Conservation (phyloP, 2,888 invertebrate genomes). For the Drosophila fungiperda region DNA sequence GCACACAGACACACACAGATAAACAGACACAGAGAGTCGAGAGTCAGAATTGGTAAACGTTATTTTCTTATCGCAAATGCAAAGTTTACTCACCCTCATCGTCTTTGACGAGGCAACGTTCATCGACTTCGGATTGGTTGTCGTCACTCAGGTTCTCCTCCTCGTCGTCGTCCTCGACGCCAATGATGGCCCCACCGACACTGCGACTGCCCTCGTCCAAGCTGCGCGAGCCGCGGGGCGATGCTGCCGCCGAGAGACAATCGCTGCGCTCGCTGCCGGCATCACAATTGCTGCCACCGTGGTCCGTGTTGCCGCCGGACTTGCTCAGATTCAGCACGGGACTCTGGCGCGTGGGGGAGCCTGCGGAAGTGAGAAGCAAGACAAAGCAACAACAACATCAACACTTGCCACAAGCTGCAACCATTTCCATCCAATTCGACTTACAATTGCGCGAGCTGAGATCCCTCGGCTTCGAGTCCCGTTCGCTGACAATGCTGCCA, state of each 20-base stretch:
- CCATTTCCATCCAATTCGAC: slow-evolving; percentile 16
- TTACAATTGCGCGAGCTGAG: slow-evolving; percentile 95
- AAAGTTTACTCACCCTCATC: slow-evolving; percentile 86
- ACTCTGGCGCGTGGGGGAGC: slow-evolving; percentile 95
- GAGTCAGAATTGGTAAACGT: slow-evolving; percentile 22
- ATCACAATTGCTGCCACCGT: slow-evolving; percentile 89
- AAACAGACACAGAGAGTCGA: slow-evolving; percentile 20
- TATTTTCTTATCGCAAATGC: slow-evolving; percentile 44
- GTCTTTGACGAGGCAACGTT: slow-evolving; percentile 84
- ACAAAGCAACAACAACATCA: slow-evolving; percentile 1
- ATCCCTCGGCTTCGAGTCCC: slow-evolving; percentile 93
- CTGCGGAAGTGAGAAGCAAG: slow-evolving; percentile 62
- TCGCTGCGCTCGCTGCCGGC: slow-evolving; percentile 88
- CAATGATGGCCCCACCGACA: slow-evolving; percentile 74
- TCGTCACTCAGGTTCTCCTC: slow-evolving; percentile 94
- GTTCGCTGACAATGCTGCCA: slow-evolving; percentile 87
- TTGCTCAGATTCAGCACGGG: slow-evolving; percentile 96
- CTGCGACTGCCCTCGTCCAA: slow-evolving; percentile 76
- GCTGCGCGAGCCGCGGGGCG: slow-evolving; percentile 85
- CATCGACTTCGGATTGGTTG: slow-evolving; percentile 94
- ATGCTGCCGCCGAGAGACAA: slow-evolving; percentile 87
- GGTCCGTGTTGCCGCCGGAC: slow-evolving; percentile 90
- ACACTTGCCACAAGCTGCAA: not conserved
- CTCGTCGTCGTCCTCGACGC: slow-evolving; percentile 85
- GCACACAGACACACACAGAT: slow-evolving; percentile 12